These are phyloP conservation scores for Acheta domesticus DNA, from an alignment of 2,888 invertebrate species.

Conservation along the genomic window DNA sequence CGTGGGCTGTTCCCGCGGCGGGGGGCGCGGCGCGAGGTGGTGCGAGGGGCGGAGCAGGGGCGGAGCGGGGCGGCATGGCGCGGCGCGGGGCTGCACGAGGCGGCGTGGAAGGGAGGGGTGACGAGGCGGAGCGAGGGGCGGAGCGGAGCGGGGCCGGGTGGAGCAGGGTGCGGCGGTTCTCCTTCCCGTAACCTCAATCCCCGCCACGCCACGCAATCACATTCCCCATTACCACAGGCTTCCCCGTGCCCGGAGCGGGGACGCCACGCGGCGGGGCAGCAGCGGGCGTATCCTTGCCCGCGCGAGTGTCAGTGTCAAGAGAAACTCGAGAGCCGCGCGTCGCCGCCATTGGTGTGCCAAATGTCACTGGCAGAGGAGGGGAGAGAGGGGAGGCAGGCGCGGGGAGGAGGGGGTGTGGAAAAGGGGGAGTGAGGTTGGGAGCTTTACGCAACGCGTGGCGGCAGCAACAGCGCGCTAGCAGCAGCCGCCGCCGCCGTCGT, in stretches of 20 bases:
- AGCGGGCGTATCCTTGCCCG: background rate
- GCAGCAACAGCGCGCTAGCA: background rate
- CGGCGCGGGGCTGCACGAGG: too few relatives aligned
- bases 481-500: background rate
- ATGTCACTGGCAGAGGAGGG: background rate
- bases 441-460: background rate
- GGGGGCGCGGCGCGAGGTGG: too few relatives aligned
- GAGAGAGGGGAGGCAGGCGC: background rate
- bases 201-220: too few relatives aligned
- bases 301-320: conserved; percentile 2
- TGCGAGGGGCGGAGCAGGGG: too few relatives aligned
- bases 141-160: too few relatives aligned
- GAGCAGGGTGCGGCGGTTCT: too few relatives aligned
- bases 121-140: too few relatives aligned
- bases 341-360: conserved; percentile 9
- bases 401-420: too few relatives aligned
- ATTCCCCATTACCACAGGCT: too few relatives aligned
- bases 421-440: background rate
- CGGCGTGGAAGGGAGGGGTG: too few relatives aligned
- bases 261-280: background rate
- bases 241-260: background rate
- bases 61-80: too few relatives aligned
- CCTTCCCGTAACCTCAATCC: too few relatives aligned
- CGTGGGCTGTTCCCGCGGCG: background rate
- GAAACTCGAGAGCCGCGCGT: background rate